phyloP scores from a whole-genome alignment of 2,113 vertebrate species.

The Leptodactylus fuscus region DNA sequence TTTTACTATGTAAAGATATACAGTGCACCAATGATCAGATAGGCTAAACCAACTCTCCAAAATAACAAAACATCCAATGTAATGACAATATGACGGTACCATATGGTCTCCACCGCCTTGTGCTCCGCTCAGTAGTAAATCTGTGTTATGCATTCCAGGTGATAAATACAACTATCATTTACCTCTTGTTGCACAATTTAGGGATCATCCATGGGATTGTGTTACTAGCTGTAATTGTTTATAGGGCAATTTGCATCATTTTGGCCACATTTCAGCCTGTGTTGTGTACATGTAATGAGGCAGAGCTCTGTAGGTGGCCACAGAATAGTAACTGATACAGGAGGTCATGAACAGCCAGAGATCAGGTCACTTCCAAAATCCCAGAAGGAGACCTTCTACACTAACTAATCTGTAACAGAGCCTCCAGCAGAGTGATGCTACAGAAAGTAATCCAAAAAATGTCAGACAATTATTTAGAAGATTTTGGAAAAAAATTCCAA shows the following conservation, averaged over 20 bases:
- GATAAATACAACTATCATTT: not conserved
- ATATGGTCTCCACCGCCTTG: not conserved
- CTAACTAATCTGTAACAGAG: conserved; percentile 8
- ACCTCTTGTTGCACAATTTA: not conserved
- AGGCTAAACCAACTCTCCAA: not conserved
- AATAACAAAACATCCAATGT: not conserved
- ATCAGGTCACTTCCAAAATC: conserved; percentile 25
- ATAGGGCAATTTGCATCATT: not conserved
- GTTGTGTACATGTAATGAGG: not conserved
- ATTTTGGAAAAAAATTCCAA: not conserved
- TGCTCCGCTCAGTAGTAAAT: not conserved
- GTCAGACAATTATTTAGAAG: not conserved
- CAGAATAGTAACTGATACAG: not conserved
- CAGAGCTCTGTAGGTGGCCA: conserved; percentile 28
- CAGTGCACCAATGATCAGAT: no score
- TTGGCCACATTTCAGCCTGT: not conserved
- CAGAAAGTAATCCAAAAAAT: not conserved
- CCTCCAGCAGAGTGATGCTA: not conserved
- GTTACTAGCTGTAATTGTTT: not conserved
- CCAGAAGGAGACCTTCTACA: conserved; percentile 8
- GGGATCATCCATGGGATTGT: not conserved
- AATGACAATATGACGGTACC: not conserved
- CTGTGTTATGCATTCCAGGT: not conserved
- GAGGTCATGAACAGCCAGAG: not conserved
- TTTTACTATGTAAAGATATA: no score